A percentile compares a stretch with the other conserved stretches of the same genome.
These are phyloP conservation scores for Liasis olivaceus DNA, from an alignment of 2,797 vertebrate species.

Conservation along the genomic window DNA sequence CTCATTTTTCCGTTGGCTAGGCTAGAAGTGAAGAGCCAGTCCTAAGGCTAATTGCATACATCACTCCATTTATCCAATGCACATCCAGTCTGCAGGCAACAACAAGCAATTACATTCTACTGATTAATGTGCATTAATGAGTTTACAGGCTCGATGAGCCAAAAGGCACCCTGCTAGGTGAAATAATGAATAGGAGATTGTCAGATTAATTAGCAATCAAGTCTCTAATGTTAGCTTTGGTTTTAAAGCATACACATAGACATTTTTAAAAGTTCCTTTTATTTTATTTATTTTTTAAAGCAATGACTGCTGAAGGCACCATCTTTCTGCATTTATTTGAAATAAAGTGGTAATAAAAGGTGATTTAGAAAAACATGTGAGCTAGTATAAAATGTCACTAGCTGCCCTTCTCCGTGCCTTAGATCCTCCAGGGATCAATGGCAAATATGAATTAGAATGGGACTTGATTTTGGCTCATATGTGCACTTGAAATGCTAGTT, in stretches of 20 bases:
- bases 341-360: background rate
- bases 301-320: background rate
- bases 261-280: background rate
- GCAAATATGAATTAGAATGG: background rate
- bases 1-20: slow-evolving; percentile 59
- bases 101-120: slow-evolving; percentile 65
- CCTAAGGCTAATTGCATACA: slow-evolving; percentile 43
- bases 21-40: slow-evolving; percentile 40
- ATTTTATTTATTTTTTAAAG: background rate
- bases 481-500: background rate
- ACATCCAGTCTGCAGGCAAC: slow-evolving; percentile 44
- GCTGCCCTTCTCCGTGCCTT: background rate
- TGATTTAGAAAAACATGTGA: background rate
- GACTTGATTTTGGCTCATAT: background rate
- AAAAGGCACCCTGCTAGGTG: slow-evolving; percentile 55
- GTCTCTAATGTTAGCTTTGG: slow-evolving; percentile 36
- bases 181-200: slow-evolving; percentile 63
- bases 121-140: slow-evolving; percentile 63
- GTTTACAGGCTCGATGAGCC: slow-evolving; percentile 57
- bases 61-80: slow-evolving; percentile 39
- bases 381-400: background rate
- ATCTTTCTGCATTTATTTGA: background rate
- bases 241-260: background rate
- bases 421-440: background rate
- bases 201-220: slow-evolving; percentile 64